Base-by-base conservation (phyloP, 2,888 invertebrate species). In the Podotricha telesiphe region DNA sequence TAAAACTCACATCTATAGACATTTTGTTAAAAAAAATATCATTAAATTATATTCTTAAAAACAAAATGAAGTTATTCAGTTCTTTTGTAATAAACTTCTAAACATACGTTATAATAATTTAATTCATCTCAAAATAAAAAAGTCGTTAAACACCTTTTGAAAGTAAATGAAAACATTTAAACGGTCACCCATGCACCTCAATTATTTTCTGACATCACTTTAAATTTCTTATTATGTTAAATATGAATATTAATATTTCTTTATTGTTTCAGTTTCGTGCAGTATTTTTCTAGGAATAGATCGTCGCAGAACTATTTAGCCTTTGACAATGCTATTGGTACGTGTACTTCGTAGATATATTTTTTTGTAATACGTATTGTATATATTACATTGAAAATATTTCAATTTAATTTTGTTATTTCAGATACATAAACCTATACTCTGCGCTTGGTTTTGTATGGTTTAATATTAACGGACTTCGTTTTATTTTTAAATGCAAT, bases 181-280 rank as follows among this genome's bases (percentile, higher is more conserved):
- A n/a, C n/a, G n/a, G n/a, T n/a, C n/a, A n/a, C n/a, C n/a, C n/a
- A n/a, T n/a, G n/a, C n/a, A n/a, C 4, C 4, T 42, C 13, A 42
- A 2, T 2, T 13, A 13, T 42, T 42, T 7, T 42, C 13, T 13
- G n/a, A n/a, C n/a, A 13, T 42, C 1, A 42, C 4, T 42, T 42
- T 42, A n/a, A n/a, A n/a, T n/a, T n/a, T n/a, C n/a, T 42, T 42
- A 13, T 37, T 10, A 6, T 10, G 3, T 37, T 10, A 8, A 10
- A 37, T 37, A 10, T 37, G 8, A 37, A 6, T 13, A 42, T 15
- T 15, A 10, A 6, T 40, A 7, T 15, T 20, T 37, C 66, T 45
- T 65, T 20, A 67, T 64, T 71, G 59, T 88, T 88, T 64, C 84
- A 89, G 89, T 72, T 74, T 83, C 62, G 87, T 88, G 11, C 84